Evolutionary conservation across 2,113 vertebrate species (phyloP).

Genomic region (Coreoperca whiteheadi): DNA sequence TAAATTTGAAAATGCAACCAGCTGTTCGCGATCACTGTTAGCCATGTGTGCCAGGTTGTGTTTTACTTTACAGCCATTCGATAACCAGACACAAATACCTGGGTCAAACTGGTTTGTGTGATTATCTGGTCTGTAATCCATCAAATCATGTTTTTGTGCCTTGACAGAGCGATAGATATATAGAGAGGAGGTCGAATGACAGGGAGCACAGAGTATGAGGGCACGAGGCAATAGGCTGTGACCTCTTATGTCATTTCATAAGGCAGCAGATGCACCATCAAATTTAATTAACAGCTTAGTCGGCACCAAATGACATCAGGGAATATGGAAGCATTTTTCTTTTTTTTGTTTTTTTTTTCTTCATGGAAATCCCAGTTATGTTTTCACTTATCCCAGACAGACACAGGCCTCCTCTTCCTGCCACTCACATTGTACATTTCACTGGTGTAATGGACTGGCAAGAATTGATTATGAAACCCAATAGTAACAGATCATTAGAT

Average conservation of each 20-base stretch:
- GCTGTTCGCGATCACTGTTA: conserved; percentile 30
- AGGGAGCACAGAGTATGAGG: conserved; percentile 5
- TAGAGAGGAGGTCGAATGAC: conserved; percentile 5
- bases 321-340: conserved; percentile 46
- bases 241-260: conserved; percentile 55
- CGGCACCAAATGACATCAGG: conserved; percentile 55
- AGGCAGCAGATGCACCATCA: conserved; percentile 68
- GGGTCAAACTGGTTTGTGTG: neutral
- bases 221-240: conserved; percentile 26
- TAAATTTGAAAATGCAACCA: conserved; percentile 27
- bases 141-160: conserved; percentile 10
- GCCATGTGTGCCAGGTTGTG: neutral
- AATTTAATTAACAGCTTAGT: conserved; percentile 73
- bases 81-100: neutral
- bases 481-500: conserved; percentile 64
- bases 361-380: conserved; percentile 52
- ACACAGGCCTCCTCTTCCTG: conserved; percentile 34
- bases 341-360: conserved; percentile 27
- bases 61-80: conserved; percentile 22
- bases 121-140: conserved; percentile 25
- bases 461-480: conserved; percentile 67
- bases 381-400: conserved; percentile 57
- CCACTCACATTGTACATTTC: conserved; percentile 20
- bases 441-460: conserved; percentile 61
- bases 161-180: neutral